phyloP scores from a whole-genome alignment of 2,113 vertebrate genomes.

The Sinosuthora webbiana region DNA sequence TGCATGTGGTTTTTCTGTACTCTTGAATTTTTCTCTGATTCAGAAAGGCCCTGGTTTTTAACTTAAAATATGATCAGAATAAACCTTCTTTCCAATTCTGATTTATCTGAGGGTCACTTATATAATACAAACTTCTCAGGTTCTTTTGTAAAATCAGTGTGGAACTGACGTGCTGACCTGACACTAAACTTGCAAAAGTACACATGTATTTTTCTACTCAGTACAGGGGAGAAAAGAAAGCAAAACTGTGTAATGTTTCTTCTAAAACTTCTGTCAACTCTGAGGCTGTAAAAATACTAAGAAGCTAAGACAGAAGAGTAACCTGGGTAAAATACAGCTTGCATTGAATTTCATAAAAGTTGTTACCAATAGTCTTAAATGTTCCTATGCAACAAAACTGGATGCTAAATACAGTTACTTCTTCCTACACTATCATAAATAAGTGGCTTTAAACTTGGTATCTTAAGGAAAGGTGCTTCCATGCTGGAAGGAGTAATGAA shows the following conservation, averaged over 20 bases:
- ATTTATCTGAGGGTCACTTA: background rate
- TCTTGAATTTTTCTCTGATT: background rate
- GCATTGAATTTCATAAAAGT: background rate
- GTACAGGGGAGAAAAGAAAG: background rate
- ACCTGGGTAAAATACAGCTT: background rate
- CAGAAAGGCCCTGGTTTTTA: background rate
- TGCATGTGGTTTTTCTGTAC: fast-evolving
- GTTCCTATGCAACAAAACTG: background rate
- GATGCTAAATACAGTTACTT: background rate
- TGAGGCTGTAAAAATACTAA: background rate
- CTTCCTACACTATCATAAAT: background rate
- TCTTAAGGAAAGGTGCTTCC: background rate
- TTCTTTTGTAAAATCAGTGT: background rate
- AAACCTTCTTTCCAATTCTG: background rate
- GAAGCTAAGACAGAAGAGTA: background rate
- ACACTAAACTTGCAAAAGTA: background rate
- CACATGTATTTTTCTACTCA: background rate
- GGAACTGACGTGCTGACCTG: background rate
- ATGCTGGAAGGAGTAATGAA: background rate
- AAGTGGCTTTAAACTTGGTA: background rate
- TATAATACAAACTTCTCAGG: background rate
- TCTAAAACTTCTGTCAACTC: background rate
- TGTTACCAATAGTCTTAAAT: background rate
- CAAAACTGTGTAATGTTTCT: background rate
- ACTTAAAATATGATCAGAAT: background rate